Percentiles rank a stretch among this genome's conserved stretches.
phyloP scores from a whole-genome alignment of 1,140 invertebrate species.

The Hylaeus volcanicus region DNA sequence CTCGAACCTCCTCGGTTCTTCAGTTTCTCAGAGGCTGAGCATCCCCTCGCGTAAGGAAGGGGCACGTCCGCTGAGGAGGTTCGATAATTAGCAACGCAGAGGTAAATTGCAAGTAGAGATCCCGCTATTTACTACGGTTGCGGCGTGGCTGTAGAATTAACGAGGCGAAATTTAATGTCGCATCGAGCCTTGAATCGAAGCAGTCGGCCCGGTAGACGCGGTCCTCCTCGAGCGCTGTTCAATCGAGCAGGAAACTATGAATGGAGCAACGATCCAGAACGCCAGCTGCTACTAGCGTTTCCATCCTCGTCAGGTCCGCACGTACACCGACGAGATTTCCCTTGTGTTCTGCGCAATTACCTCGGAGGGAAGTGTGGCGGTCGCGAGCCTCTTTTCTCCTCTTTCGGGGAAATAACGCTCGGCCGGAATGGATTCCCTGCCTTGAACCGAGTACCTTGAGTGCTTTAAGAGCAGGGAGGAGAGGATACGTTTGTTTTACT shows the following conservation, averaged over 20 bases:
- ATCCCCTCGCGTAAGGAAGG: too few relatives aligned
- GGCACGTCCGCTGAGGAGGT: too few relatives aligned
- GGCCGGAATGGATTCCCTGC: slow-evolving; percentile 15
- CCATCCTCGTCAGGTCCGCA: slow-evolving; percentile 32
- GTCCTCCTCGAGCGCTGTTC: neutral
- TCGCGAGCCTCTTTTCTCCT: neutral
- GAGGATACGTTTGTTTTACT: neutral
- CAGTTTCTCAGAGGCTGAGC: too few relatives aligned
- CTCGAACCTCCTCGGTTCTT: too few relatives aligned
- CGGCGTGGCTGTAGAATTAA: slow-evolving; percentile 18
- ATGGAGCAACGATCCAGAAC: slow-evolving; percentile 60
- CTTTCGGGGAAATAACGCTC: neutral
- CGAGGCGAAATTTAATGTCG: slow-evolving; percentile 26
- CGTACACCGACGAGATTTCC: slow-evolving; percentile 46
- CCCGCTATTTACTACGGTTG: slow-evolving; percentile 13
- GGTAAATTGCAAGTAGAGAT: neutral
- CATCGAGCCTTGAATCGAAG: slow-evolving; percentile 33
- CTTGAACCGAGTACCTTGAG: neutral
- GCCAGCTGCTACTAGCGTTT: slow-evolving; percentile 39
- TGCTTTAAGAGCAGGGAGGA: too few relatives aligned
- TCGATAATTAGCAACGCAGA: too few relatives aligned
- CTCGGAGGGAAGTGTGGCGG: slow-evolving; percentile 29
- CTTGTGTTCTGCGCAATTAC: slow-evolving; percentile 54
- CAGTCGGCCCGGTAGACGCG: neutral
- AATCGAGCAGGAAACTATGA: slow-evolving; percentile 56